Evolutionary conservation across 1,140 invertebrate species (phyloP), one percentile per base, ranked within the genome.

Genomic region (Drosophila tropicalis): DNA sequence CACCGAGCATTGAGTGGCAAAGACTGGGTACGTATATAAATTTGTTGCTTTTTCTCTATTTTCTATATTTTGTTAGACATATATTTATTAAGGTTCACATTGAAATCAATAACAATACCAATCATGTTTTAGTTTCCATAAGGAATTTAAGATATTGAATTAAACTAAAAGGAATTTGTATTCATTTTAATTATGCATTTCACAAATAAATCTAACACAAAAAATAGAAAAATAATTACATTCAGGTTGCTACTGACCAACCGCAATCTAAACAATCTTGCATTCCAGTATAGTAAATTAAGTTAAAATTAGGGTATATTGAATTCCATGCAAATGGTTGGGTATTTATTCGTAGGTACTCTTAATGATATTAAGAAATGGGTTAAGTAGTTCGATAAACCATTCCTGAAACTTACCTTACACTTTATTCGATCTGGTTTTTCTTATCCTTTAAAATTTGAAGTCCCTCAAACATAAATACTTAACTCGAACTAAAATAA

Each of bases 1-100:
- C 73, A 56, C 17, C n/a, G 70, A 72, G 72, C 44, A 55, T 62
- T 61, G 44, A 13, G 40, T 51, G 34, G 47, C 29, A 29, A 29
- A 29, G 29, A 29, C 29, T 5, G 5, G 5, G 29, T 29, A 5
- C 5, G 0, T 29, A 29, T 29, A 29, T 29, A 29, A 25, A 12
- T 19, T 36, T 36, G 17, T 15, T 34, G 41, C 41, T 44, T 3
- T 41, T 44, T 32, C 15, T 44, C 7, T 47, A 9, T 17, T 47
- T 47, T 47, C 7, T 10, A 9, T 17, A 19, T 47, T 15, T 36
- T 9, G 10, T 9, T 15, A 7, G 7, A 57, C 29, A 58, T 5
- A 15, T 25, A 25, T 25, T 25, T 25, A 25, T 34, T 34, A 34
- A 57, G 55, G 55, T 34, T 57, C 32, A 54, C n/a, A 51, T 51